Evolutionary conservation across 1,140 invertebrate species (phyloP).

Genomic region (Nasonia vitripennis): DNA sequence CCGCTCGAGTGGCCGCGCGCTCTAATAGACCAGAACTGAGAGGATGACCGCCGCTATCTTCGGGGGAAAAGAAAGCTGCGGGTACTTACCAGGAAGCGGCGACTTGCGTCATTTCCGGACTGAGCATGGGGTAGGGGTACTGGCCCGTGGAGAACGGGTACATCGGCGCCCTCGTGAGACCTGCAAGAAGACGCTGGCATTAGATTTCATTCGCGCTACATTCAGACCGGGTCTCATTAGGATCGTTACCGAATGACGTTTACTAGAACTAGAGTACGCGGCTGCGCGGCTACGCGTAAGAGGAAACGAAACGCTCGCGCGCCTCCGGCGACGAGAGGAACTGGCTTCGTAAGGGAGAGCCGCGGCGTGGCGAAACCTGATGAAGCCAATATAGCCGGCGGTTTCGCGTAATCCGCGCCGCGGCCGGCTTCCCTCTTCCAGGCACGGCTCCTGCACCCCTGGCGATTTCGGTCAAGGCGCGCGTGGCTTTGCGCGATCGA

Average conservation of each 20-base stretch:
- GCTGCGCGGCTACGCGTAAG: not conserved
- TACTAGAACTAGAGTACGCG: too few relatives aligned
- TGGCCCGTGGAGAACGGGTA: constrained; percentile 91
- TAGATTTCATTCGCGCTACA: not conserved
- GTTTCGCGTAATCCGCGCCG: constrained; percentile 29
- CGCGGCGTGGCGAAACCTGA: constrained; percentile 40
- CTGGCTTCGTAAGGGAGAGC: constrained; percentile 29
- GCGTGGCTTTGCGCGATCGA: constrained; percentile 44
- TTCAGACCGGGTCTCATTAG: too few relatives aligned
- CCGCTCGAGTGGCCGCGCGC: constrained; percentile 65
- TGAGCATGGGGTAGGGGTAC: constrained; percentile 95
- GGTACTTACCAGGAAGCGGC: constrained; percentile 91
- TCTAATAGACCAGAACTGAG: constrained; percentile 73
- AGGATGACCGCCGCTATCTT: constrained; percentile 64
- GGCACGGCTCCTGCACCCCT: not conserved
- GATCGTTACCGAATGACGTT: too few relatives aligned
- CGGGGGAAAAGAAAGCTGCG: not conserved
- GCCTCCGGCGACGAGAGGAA: constrained; percentile 46
- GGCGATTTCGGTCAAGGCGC: not conserved
- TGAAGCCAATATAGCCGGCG: constrained; percentile 37
- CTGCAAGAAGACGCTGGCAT: constrained; percentile 75
- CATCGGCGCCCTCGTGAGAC: constrained; percentile 91
- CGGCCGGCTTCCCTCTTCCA: not conserved
- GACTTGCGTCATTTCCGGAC: constrained; percentile 96
- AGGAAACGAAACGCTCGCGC: constrained; percentile 16